A percentile compares a stretch with the other conserved stretches of the same genome.
phyloP scores from a whole-genome alignment of 92 coral and sea anemone genomes.

The Zoanthus sociatus region DNA sequence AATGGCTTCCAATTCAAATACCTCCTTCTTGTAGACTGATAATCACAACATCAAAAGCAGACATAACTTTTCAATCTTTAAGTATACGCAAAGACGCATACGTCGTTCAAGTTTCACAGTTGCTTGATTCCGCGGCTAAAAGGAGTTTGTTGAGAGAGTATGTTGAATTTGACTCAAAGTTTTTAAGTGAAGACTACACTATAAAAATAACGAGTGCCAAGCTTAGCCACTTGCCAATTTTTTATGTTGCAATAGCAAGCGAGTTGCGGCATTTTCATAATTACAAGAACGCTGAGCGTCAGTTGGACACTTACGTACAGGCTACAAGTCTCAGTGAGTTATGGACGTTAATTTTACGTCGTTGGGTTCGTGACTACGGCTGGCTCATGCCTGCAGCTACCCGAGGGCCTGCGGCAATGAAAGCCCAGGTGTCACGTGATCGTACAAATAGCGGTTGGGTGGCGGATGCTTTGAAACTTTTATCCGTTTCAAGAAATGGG shows the following conservation, averaged over 20 bases:
- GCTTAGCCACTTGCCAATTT: constrained; percentile 82
- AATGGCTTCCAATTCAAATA: constrained; percentile 84
- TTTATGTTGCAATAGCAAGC: constrained; percentile 83
- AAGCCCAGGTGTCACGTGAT: constrained; percentile 94
- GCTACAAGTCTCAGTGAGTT: constrained; percentile 82
- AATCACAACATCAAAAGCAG: constrained; percentile 87
- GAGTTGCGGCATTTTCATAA: constrained; percentile 85
- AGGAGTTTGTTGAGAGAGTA: constrained; percentile 77
- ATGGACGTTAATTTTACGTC: constrained; percentile 93
- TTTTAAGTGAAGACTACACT: constrained; percentile 66
- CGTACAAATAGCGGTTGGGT: constrained; percentile 98
- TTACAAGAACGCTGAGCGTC: constrained; percentile 81
- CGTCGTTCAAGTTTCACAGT: constrained; percentile 73
- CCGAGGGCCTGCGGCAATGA: constrained; percentile 83
- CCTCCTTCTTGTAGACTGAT: constrained; percentile 85
- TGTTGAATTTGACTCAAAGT: constrained; percentile 75
- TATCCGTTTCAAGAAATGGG: constrained; percentile 90
- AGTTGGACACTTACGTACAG: constrained; percentile 76
- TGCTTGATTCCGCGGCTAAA: constrained; percentile 77
- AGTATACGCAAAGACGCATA: constrained; percentile 78
- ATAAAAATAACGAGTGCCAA: constrained; percentile 74
- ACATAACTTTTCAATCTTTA: constrained; percentile 81
- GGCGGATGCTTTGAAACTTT: constrained; percentile 88
- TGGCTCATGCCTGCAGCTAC: constrained; percentile 92
- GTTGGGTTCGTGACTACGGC: constrained; percentile 97